A percentile compares a stretch with the other conserved stretches of the same genome.
phyloP scores from a whole-genome alignment of 1,140 invertebrate genomes.

The Elymnias hypermnestra region DNA sequence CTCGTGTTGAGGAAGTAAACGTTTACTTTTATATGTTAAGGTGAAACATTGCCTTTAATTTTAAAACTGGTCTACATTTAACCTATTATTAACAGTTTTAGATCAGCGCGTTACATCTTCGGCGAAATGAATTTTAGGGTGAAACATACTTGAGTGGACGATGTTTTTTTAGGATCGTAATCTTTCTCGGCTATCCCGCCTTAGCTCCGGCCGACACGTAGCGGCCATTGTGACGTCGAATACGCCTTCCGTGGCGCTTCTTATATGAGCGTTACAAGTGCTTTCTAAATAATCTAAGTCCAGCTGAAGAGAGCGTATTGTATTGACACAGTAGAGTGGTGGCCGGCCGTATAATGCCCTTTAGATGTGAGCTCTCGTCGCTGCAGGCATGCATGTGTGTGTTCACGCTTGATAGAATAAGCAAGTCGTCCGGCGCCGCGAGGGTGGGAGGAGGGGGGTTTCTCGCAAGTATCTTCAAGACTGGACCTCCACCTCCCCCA shows the following conservation, averaged over 20 bases:
- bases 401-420: constrained; percentile 75
- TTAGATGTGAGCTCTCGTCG: constrained; percentile 45
- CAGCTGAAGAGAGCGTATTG: constrained; percentile 76
- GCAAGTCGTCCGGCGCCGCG: constrained; percentile 68
- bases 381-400: constrained; percentile 46
- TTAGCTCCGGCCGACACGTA: constrained; percentile 63
- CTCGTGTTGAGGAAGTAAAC: too few relatives aligned
- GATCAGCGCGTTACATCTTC: not conserved
- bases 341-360: constrained; percentile 71
- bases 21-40: too few relatives aligned
- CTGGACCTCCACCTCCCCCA: constrained; percentile 66
- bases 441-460: constrained; percentile 26
- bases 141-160: constrained; percentile 55
- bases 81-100: too few relatives aligned
- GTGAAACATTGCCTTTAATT: too few relatives aligned
- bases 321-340: constrained; percentile 77
- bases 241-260: constrained; percentile 72
- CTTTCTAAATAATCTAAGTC: constrained; percentile 78
- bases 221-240: constrained; percentile 71
- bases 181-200: constrained; percentile 64
- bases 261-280: constrained; percentile 78
- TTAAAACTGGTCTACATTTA: too few relatives aligned
- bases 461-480: constrained; percentile 63
- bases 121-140: constrained; percentile 50
- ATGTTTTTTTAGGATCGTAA: constrained; percentile 75